Evolutionary conservation across 2,113 vertebrate species (phyloP).

Genomic region (Aythya baeri): DNA sequence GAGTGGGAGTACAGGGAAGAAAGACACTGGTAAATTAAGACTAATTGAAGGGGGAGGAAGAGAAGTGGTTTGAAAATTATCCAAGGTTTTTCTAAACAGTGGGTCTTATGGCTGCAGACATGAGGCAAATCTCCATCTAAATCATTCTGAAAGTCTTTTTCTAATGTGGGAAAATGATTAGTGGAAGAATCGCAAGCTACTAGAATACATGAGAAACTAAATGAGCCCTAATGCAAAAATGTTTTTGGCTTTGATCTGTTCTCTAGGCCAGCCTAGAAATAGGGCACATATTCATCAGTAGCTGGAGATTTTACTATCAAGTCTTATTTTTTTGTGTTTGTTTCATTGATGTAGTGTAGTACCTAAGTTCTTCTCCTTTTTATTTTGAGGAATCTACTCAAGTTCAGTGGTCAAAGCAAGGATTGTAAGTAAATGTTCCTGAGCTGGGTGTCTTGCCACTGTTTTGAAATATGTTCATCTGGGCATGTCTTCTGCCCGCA

Average conservation of each 20-base stretch:
- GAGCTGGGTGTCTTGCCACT: background rate
- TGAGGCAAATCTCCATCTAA: background rate
- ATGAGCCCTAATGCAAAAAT: background rate
- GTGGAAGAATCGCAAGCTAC: background rate
- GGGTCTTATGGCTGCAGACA: background rate
- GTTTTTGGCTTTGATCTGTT: background rate
- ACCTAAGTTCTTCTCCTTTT: background rate
- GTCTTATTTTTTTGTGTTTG: background rate
- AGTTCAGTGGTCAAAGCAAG: background rate
- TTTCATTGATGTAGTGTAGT: background rate
- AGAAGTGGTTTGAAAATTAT: conserved; percentile 3
- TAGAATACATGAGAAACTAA: background rate
- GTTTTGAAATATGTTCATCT: background rate
- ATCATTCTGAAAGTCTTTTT: background rate
- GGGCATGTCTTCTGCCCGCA: background rate
- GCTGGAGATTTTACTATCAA: background rate
- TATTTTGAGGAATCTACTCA: background rate
- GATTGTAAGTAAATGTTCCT: background rate
- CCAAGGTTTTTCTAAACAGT: background rate
- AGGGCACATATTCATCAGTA: background rate
- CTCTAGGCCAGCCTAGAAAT: background rate
- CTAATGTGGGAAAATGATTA: background rate
- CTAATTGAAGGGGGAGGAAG: background rate
- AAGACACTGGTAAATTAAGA: conserved; percentile 4
- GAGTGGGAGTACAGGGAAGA: background rate